Conservation (phyloP, 2,113 vertebrate genomes). For the Leptosomus discolor region DNA sequence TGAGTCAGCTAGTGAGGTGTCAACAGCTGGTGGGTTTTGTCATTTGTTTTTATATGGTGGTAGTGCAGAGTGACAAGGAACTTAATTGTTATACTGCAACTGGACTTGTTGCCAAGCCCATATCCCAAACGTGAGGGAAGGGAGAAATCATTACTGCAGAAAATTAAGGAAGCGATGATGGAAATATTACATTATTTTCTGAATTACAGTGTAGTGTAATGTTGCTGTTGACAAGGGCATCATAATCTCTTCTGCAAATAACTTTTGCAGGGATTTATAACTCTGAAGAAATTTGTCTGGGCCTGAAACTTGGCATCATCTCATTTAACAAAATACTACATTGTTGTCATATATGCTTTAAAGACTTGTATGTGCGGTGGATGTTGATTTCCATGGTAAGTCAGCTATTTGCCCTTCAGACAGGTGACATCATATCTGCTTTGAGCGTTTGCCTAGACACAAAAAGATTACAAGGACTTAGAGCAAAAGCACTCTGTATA, state of each 20-base stretch:
- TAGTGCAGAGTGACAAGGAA: background rate
- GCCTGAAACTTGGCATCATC: conserved; percentile 11
- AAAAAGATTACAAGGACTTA: background rate
- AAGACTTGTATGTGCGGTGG: background rate
- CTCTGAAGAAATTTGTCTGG: background rate
- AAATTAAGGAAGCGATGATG: conserved; percentile 9
- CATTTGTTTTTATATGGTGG: background rate
- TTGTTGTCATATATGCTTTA: background rate
- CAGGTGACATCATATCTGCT: background rate
- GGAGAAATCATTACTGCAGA: conserved; percentile 2
- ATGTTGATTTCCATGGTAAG: background rate
- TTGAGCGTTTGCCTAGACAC: background rate
- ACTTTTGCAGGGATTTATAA: background rate
- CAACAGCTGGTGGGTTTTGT: conserved; percentile 10
- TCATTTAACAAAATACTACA: background rate
- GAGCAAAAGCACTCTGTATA: background rate
- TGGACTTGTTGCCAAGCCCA: background rate
- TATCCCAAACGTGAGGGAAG: background rate
- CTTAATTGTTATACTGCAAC: background rate
- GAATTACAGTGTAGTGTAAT: conserved; percentile 15
- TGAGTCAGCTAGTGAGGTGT: background rate
- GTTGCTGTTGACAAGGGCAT: background rate
- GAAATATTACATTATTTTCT: background rate
- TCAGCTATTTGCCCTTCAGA: background rate
- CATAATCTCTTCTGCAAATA: background rate